Base-by-base conservation (phyloP, 2,113 vertebrate genomes). In the Tylochromis polylepis region DNA sequence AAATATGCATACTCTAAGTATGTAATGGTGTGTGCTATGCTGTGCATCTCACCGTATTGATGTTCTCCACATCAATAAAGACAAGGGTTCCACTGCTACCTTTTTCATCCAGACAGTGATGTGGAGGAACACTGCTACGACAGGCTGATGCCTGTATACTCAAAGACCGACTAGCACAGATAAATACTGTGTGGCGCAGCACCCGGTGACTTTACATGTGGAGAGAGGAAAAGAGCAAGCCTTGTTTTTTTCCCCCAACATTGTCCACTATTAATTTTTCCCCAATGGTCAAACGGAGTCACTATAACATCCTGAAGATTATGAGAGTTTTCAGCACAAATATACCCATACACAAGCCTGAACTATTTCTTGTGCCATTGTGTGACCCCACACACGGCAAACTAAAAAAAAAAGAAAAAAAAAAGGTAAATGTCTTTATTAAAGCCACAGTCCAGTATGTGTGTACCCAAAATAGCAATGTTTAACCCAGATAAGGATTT, bases 61-160 rank as follows among this genome's bases (percentile, higher is more conserved):
- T 97, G 94, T 99, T 99, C 95, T 99, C 99, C 89, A 99, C 97
- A 91, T 99, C 99, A 67, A 99, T 96, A 84, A 99, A 99, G 77
- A 99, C 96, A 75, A 99, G 93, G 93, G 98, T 97, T 90, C 96
- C 97, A 88, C 95, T 95, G 51, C 96, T 96, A 93, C 92, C 92
- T 78, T 95, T 95, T 88, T 96, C 97, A 55, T 97, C 87, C 53
- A 78, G 3, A 12, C 84, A 60, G 34, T 55, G 82, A 34, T 38
- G 87, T 0, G 92, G 92, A 24, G 98, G 95, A n/a, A 97, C 96
- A 86, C 98, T 98, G 95, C 98, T 99, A 92, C 96, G 97, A 90
- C 97, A 97, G 16, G 97, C 96, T 1, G 97, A 97, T 12, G 97
- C 98, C 86, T 96, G 97, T 4, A 98, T 94, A 53, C 97, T 97